Base-by-base conservation (phyloP, 2,797 vertebrate species). In the Myotis findleyi region DNA sequence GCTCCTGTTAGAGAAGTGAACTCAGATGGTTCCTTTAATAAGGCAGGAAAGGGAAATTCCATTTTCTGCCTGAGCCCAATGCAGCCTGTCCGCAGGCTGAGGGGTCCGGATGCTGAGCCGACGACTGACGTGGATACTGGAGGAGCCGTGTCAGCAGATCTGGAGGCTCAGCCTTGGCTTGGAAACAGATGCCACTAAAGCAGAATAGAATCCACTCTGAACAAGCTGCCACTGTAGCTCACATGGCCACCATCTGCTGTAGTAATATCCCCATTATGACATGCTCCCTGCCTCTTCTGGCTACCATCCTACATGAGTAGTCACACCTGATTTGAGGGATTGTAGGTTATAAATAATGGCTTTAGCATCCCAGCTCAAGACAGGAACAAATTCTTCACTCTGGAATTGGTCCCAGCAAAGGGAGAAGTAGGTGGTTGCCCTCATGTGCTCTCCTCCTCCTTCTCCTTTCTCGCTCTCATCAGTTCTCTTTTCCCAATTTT, bases 201-300 rank as follows among this genome's bases (percentile, higher is more conserved):
- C 90, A 64, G 94, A 93, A 95, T 6, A 12, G 82, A 96, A 96
- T 94, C 79, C 38, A 64, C 57, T 53, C 51, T 33, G 94, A 75
- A 33, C 53, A 80, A 83, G 81, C 97, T 77, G 87, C 87, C 1
- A 4, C 69, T 55, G 23, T 49, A 41, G 66, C 79, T 93, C 75
- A 72, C 75, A 41, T 73, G 94, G 94, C 93, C 47, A 57, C 95
- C 93, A 93, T 96, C 93, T 97, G 94, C 89, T 92, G 0, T 64
- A 12, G 64, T 82, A 79, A 71, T 23, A 51, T 92, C 77, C 66
- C 84, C 83, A 30, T 64, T n/a, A 23, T 6, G 59, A 83, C 55
- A 66, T 14, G 53, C 82, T 84, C 79, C 38, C 62, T n/a, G 80
- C 49, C 93, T 68, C 81, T 88, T 82, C 76, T 95, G 95, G 75